Conservation (phyloP, 1,140 invertebrate genomes). For the Chymomyza costata region DNA sequence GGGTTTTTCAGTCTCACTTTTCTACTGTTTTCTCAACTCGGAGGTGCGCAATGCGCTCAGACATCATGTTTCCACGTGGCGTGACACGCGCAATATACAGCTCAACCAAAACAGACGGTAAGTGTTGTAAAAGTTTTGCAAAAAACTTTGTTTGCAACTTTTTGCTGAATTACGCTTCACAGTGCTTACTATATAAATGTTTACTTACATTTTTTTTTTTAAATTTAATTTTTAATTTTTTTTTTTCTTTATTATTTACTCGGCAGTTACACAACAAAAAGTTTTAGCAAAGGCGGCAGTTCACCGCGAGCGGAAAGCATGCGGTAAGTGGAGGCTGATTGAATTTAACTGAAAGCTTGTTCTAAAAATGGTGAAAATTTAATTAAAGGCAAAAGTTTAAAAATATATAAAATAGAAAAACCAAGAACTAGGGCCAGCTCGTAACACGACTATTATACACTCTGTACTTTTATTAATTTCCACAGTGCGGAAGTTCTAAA, state of each 20-base stretch:
- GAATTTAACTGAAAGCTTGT: neutral
- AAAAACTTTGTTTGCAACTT: constrained; percentile 1
- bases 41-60: constrained; percentile 91
- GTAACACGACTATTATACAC: no score
- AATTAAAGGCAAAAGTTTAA: constrained; percentile 3
- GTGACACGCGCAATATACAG: constrained; percentile 80
- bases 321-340: constrained; percentile 77
- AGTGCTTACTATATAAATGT: no score
- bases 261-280: constrained; percentile 61
- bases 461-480: no score
- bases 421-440: no score
- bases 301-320: constrained; percentile 89
- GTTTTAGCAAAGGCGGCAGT: constrained; percentile 84
- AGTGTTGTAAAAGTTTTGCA: constrained; percentile 22
- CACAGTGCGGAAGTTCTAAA: no score
- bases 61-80: constrained; percentile 88
- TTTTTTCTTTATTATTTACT: constrained; percentile 15
- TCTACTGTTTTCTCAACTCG: constrained; percentile 95
- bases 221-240: constrained; percentile 17
- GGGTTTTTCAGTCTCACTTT: constrained; percentile 89
- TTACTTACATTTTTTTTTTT: no score
- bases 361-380: constrained; percentile 1
- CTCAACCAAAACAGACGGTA: constrained; percentile 77
- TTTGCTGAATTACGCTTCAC: no score
- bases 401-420: no score